Base-by-base conservation (phyloP, 2,113 vertebrate species). In the Alaudala cheleensis region DNA sequence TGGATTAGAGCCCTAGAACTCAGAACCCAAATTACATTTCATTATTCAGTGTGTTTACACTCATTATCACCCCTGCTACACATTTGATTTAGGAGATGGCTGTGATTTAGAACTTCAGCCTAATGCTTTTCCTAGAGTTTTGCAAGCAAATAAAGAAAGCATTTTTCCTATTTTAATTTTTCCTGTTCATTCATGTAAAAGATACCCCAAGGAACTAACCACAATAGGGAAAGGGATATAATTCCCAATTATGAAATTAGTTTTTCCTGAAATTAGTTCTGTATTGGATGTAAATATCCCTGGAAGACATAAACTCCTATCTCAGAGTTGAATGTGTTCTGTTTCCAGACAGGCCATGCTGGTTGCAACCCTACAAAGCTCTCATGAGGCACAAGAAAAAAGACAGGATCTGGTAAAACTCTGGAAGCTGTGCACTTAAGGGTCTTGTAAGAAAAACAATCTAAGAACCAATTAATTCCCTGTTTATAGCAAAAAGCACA, bases 21-120 rank as follows among this genome's bases (percentile, higher is more conserved):
- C 58, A 28, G 70, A 87, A 90, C 66, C 47, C 71, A 93, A 92
- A 93, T 86, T 54, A 58, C 50, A 24, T 92, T 91, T 90, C 77
- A 88, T 90, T 94, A 82, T 90, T 93, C 83, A 71, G 14, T n/a
- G 28, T 88, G 79, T 93, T 95, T 95, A 73, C 15, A 4, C 79
- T 81, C 82, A 93, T 96, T 93, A 93, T 81, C 72, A 81, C 79
- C 82, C 90, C 44, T 74, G 92, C 84, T 88, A 83, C 76, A 73
- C 79, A 53, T 57, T 28, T 88, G 67, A 95, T 93, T 96, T 86
- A 93, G 78, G 66, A 85, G 67, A 73, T 33, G 67, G 81, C 60
- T 93, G 62, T n/a, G 51, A 91, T 92, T 95, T 96, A 92, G 95
- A 97, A 91, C 86, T 92, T 92, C 2, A 62, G 80, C 47, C 87